Evolutionary conservation across 2,113 vertebrate genomes (phyloP).

Genomic region (Canis aureus): DNA sequence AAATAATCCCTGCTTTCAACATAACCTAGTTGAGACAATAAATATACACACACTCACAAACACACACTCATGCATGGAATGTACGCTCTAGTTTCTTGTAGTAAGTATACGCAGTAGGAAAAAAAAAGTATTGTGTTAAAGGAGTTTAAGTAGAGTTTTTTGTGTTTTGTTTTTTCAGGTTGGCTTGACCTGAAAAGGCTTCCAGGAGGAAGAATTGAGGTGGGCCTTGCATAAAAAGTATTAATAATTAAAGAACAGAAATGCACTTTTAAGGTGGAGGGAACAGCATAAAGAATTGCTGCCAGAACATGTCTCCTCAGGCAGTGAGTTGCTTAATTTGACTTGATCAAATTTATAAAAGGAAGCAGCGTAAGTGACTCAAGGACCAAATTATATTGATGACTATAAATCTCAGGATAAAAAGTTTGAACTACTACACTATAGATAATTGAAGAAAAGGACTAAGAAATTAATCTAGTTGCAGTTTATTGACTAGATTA

Average conservation of each 20-base stretch:
- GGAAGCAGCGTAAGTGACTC: not conserved
- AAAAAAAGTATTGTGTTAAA: not conserved
- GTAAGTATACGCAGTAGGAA: not conserved
- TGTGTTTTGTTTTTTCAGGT: not conserved
- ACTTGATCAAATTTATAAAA: slow-evolving; percentile 5
- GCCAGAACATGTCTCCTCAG: not conserved
- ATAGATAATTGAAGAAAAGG: not conserved
- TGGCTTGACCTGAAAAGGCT: not conserved
- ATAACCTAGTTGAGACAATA: not conserved
- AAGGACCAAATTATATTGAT: not conserved
- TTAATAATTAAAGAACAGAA: not conserved
- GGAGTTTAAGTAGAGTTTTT: not conserved
- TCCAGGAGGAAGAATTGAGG: not conserved
- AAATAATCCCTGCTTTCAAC: not conserved
- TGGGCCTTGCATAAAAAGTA: not conserved
- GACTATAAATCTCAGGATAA: not conserved
- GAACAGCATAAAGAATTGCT: not conserved
- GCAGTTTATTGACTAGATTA: not conserved
- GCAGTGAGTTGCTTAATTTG: not conserved
- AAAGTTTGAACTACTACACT: not conserved
- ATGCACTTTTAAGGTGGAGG: not conserved
- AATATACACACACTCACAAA: not conserved
- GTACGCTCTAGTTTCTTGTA: not conserved
- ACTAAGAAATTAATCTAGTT: not conserved
- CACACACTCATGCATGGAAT: not conserved